A percentile compares a stretch with the other conserved stretches of the same genome.
phyloP scores from a whole-genome alignment of 2,797 vertebrate genomes.

The Toxotes lorentzi region DNA sequence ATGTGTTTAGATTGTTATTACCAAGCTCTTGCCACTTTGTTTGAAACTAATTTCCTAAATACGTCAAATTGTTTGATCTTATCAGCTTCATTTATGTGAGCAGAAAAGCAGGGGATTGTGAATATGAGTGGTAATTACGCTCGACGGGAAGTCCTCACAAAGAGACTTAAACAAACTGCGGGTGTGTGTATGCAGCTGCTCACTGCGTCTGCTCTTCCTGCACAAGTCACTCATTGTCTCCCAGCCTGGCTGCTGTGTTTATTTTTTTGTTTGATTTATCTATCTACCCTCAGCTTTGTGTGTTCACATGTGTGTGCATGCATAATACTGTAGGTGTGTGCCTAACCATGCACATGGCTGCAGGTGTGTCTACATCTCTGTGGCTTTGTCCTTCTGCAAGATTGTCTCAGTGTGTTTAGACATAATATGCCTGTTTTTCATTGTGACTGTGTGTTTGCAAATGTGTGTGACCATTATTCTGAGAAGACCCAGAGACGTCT shows the following conservation, averaged over 20 bases:
- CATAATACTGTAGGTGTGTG: slow-evolving; percentile 30
- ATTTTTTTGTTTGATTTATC: slow-evolving; percentile 73
- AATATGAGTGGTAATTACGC: slow-evolving; percentile 70
- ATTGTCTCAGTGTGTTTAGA: slow-evolving; percentile 60
- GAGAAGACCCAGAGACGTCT: slow-evolving; percentile 70
- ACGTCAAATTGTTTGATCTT: slow-evolving; percentile 72
- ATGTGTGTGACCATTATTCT: slow-evolving; percentile 49
- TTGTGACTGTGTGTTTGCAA: slow-evolving; percentile 54
- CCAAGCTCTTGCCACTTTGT: slow-evolving; percentile 58
- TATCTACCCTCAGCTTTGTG: slow-evolving; percentile 44
- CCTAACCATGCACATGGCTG: slow-evolving; percentile 23
- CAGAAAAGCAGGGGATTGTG: slow-evolving; percentile 60
- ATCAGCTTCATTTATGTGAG: slow-evolving; percentile 63
- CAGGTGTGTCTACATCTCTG: slow-evolving; percentile 41
- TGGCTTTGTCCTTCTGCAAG: slow-evolving; percentile 21
- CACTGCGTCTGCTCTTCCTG: slow-evolving; percentile 64
- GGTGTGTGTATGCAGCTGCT: slow-evolving; percentile 76
- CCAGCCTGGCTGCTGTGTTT: slow-evolving; percentile 68
- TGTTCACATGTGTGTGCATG: slow-evolving; percentile 29
- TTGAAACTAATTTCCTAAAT: slow-evolving; percentile 68
- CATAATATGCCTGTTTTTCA: slow-evolving; percentile 56
- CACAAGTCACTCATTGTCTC: slow-evolving; percentile 73
- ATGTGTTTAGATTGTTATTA: slow-evolving; percentile 54
- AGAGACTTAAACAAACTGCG: slow-evolving; percentile 69
- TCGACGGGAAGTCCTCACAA: slow-evolving; percentile 75